A percentile compares a stretch with the other conserved stretches of the same genome.
Evolutionary conservation across 1,140 invertebrate genomes (phyloP).

Genomic region (Camponotus pennsylvanicus): DNA sequence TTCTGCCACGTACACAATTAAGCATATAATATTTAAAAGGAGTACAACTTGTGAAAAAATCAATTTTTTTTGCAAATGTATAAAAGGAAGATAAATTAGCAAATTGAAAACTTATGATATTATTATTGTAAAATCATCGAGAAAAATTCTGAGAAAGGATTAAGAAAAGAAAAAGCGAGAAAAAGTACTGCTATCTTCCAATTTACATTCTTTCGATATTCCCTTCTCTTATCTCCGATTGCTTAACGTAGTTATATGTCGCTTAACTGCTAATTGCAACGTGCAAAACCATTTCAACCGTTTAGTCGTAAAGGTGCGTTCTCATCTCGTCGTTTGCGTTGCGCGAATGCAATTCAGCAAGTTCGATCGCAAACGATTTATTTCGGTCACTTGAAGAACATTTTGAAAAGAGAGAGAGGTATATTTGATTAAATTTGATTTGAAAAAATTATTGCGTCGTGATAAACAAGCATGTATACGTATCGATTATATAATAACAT

Average conservation of each 20-base stretch:
- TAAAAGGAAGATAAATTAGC: too few species aligned
- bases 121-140: neutral
- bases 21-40: too few species aligned
- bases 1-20: too few species aligned
- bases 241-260: constrained; percentile 35
- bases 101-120: too few species aligned
- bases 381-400: neutral
- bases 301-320: constrained; percentile 40
- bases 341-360: neutral
- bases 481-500: neutral
- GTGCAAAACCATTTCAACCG: neutral
- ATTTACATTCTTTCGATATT: constrained; percentile 26
- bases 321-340: constrained; percentile 5
- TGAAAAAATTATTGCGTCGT: neutral
- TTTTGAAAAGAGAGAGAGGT: neutral
- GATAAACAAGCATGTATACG: neutral
- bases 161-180: neutral
- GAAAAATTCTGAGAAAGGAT: neutral
- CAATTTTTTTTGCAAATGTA: too few species aligned
- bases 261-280: constrained; percentile 60
- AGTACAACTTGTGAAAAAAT: too few species aligned
- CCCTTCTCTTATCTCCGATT: constrained; percentile 23
- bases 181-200: constrained; percentile 4
- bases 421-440: neutral
- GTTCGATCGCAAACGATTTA: constrained; percentile 31